Evolutionary conservation across 1,140 invertebrate species (phyloP).

Genomic region (Reticulitermes speratus): DNA sequence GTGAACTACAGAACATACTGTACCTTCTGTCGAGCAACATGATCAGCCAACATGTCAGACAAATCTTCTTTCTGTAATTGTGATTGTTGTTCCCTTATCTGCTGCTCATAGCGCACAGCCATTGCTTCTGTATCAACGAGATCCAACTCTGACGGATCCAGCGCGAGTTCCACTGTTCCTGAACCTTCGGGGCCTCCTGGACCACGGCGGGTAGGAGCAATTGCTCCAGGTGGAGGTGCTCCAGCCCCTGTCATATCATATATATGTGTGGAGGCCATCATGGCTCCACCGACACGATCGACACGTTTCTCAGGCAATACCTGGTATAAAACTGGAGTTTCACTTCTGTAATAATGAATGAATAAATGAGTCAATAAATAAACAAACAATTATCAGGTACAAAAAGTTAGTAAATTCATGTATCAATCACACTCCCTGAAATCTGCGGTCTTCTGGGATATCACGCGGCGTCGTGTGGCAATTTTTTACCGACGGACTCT

Average conservation of each 20-base stretch:
- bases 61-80: slow-evolving; percentile 90
- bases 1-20: no score
- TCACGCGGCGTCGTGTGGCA: no score
- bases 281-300: slow-evolving; percentile 85
- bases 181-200: slow-evolving; percentile 47
- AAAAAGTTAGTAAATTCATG: no score
- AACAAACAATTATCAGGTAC: no score
- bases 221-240: slow-evolving; percentile 51
- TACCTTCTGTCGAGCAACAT: slow-evolving; percentile 92
- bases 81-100: slow-evolving; percentile 87
- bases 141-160: slow-evolving; percentile 97
- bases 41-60: slow-evolving; percentile 97
- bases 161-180: slow-evolving; percentile 85
- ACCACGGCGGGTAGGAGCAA: slow-evolving; percentile 49
- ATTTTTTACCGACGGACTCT: no score
- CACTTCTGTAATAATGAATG: slow-evolving; percentile 57
- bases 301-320: slow-evolving; percentile 93
- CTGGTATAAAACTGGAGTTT: slow-evolving; percentile 89
- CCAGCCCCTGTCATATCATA: slow-evolving; percentile 80
- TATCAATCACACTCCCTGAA: no score
- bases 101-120: slow-evolving; percentile 95
- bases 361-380: no score
- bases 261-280: slow-evolving; percentile 99
- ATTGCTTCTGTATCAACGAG: slow-evolving; percentile 94
- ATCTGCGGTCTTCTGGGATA: no score